phyloP scores from a whole-genome alignment of 2,888 invertebrate genomes.

The Brachylomia viminalis region DNA sequence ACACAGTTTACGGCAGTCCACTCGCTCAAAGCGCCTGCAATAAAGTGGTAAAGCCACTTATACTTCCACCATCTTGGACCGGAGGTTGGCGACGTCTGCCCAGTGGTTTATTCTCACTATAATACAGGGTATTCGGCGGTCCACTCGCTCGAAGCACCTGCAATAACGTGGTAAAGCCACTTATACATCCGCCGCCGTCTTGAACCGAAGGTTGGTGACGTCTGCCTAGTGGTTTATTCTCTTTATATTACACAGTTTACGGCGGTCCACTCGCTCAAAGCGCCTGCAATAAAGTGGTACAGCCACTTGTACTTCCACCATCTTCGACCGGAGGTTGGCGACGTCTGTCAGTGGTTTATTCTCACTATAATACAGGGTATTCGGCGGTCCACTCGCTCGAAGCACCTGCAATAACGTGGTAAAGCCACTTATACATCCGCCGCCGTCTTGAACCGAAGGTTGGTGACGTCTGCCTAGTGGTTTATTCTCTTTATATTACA shows the following conservation, averaged over 20 bases:
- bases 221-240: not conserved
- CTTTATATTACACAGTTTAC: not conserved
- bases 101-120: not conserved
- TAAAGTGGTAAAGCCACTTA: not conserved
- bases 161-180: constrained; percentile 82
- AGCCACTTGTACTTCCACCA: not conserved
- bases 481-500: not conserved
- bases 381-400: not conserved
- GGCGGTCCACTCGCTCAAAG: not conserved
- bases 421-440: no score
- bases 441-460: not conserved
- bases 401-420: constrained; percentile 84
- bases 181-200: not conserved
- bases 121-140: not conserved
- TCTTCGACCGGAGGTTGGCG: not conserved
- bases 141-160: constrained; percentile 47
- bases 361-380: not conserved
- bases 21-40: not conserved
- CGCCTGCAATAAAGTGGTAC: not conserved
- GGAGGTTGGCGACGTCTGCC: not conserved
- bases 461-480: not conserved
- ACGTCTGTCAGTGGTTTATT: not conserved
- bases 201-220: not conserved
- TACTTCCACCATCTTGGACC: not conserved
- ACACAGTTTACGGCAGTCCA: not conserved